Evolutionary conservation across 2,888 invertebrate species (phyloP).

Genomic region (Caradrina clavipalpis): DNA sequence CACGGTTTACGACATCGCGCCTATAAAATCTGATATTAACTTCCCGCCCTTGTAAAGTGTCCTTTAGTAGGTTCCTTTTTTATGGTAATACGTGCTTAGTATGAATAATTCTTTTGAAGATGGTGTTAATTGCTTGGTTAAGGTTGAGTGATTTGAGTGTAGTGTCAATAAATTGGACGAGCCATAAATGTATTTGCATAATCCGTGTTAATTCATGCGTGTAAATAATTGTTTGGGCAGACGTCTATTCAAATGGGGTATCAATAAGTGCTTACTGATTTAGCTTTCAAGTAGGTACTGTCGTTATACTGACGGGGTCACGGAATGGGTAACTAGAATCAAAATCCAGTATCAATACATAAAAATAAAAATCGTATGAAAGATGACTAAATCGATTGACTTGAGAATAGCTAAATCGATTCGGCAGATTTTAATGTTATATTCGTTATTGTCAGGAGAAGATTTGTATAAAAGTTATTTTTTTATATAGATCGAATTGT

Average conservation of each 20-base stretch:
- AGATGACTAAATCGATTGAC: too few relatives aligned
- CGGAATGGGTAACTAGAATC: not conserved
- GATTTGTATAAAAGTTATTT: too few relatives aligned
- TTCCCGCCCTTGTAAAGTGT: constrained; percentile 52
- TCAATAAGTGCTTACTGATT: not conserved
- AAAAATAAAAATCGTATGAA: too few relatives aligned
- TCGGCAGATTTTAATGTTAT: too few relatives aligned
- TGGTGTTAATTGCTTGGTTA: constrained; percentile 40
- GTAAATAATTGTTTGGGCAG: constrained; percentile 14
- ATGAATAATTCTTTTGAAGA: constrained; percentile 41
- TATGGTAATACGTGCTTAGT: constrained; percentile 54
- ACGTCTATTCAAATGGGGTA: constrained; percentile 1
- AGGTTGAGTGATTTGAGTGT: constrained; percentile 32
- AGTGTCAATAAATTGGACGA: constrained; percentile 32
- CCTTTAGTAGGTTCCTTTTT: constrained; percentile 26
- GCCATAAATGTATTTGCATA: constrained; percentile 19
- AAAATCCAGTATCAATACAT: too few relatives aligned
- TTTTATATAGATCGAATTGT: too few relatives aligned
- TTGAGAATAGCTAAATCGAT: too few relatives aligned
- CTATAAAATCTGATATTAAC: constrained; percentile 62
- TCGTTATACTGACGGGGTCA: not conserved
- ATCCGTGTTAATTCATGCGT: constrained; percentile 26
- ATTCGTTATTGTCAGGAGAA: too few relatives aligned
- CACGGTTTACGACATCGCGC: constrained; percentile 54
- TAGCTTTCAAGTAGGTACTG: not conserved